These are phyloP conservation scores for Propithecus deckenii DNA, from an alignment of 2,797 vertebrate species.

Conservation along the genomic window DNA sequence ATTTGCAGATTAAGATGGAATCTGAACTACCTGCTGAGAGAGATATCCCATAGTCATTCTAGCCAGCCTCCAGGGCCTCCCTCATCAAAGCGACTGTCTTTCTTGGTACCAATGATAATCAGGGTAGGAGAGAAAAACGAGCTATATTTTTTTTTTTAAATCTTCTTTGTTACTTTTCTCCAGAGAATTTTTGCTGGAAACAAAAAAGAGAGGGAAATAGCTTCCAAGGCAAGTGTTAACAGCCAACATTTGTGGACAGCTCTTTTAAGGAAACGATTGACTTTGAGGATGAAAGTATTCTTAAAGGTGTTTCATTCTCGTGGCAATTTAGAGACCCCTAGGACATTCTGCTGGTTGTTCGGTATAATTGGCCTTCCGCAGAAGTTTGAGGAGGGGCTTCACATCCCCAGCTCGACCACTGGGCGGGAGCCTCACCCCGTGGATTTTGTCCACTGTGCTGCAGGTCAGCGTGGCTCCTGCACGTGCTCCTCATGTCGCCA, in stretches of 20 bases:
- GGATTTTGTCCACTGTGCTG: not conserved
- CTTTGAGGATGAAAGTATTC: constrained; percentile 44
- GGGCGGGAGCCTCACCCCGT: accelerated
- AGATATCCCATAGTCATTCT: not conserved
- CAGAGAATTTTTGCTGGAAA: not conserved
- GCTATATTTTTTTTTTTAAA: not conserved
- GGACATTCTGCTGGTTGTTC: not conserved
- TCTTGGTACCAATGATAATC: not conserved
- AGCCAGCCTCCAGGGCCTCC: not conserved
- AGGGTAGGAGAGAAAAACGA: not conserved
- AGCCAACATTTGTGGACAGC: not conserved
- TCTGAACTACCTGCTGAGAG: not conserved
- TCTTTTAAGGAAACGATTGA: not conserved
- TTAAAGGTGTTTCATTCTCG: not conserved
- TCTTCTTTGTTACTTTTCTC: not conserved
- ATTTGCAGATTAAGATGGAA: not conserved
- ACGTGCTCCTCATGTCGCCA: too few species aligned
- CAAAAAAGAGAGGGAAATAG: not conserved
- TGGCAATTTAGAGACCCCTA: not conserved
- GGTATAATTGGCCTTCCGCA: not conserved
- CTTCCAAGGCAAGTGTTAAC: not conserved
- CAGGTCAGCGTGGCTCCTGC: accelerated
- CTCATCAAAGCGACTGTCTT: not conserved
- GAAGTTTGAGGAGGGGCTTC: not conserved
- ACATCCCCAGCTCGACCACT: not conserved